Evolutionary conservation across 2,797 vertebrate species (phyloP).

Genomic region (Sebastiscus tertius): DNA sequence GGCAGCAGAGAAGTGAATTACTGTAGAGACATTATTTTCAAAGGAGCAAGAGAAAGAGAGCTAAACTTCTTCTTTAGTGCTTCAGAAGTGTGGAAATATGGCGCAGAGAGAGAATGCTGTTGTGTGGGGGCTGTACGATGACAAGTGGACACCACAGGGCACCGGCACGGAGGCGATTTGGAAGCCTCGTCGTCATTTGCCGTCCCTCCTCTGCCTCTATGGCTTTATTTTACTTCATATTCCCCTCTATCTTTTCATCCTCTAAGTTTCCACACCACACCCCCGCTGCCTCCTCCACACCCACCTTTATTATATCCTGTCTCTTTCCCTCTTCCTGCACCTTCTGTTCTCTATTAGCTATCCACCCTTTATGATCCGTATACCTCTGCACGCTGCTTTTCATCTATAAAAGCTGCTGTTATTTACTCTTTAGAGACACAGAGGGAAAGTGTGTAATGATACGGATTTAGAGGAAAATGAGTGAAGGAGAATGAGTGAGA

Average conservation of each 20-base stretch:
- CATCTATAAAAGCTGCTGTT: slow-evolving; percentile 30
- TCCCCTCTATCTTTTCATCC: slow-evolving; percentile 5
- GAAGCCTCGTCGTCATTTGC: slow-evolving; percentile 14
- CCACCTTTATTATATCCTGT: slow-evolving; percentile 16
- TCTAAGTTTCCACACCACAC: slow-evolving; percentile 11
- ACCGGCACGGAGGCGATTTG: slow-evolving; percentile 7
- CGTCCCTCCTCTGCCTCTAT: neutral
- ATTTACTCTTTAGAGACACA: slow-evolving; percentile 7
- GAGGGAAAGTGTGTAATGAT: neutral
- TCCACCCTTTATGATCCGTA: slow-evolving; percentile 8
- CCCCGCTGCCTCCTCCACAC: neutral
- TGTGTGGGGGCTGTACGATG: neutral
- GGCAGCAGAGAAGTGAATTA: neutral
- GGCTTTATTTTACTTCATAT: slow-evolving; percentile 15
- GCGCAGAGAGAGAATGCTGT: slow-evolving; percentile 11
- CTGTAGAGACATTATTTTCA: neutral
- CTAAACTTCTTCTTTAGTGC: neutral
- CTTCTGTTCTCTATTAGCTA: slow-evolving; percentile 7
- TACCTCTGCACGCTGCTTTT: neutral
- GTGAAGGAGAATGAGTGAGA: neutral
- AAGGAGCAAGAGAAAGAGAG: neutral
- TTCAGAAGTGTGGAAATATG: slow-evolving; percentile 6
- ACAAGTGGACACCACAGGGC: slow-evolving; percentile 28
- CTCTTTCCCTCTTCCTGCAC: neutral
- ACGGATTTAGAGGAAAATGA: neutral